phyloP scores from a whole-genome alignment of 2,113 vertebrate genomes.

The Mirounga angustirostris region DNA sequence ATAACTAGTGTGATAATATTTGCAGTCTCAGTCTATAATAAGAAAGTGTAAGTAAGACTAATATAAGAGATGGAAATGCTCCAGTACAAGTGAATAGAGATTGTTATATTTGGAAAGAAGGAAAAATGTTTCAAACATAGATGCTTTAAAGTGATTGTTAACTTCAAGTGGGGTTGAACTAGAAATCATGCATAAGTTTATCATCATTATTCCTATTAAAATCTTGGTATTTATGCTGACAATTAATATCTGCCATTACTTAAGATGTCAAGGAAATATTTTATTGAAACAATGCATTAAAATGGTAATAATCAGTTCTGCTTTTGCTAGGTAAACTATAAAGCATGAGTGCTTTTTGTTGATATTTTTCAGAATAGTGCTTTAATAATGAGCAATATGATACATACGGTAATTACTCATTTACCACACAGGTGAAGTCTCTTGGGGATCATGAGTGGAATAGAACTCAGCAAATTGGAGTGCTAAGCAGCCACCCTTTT shows the following conservation, averaged over 20 bases:
- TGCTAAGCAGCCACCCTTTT: conserved; percentile 95
- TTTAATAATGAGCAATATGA: background rate
- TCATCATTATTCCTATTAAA: background rate
- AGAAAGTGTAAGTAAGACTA: background rate
- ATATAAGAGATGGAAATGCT: background rate
- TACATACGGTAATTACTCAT: background rate
- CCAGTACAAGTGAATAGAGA: background rate
- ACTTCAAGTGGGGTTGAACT: background rate
- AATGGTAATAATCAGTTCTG: background rate
- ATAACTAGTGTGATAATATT: background rate
- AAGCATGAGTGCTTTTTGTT: background rate
- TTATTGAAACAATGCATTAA: conserved; percentile 1
- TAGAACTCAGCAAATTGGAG: conserved; percentile 94
- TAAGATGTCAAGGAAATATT: background rate
- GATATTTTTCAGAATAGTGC: background rate
- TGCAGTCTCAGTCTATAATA: background rate
- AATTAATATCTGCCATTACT: background rate
- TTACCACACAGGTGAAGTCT: conserved; percentile 93
- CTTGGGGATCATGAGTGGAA: conserved; percentile 98
- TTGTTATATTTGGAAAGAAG: background rate
- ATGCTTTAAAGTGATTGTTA: background rate
- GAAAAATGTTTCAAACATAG: background rate
- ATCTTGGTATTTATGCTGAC: background rate
- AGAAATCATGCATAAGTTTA: conserved; percentile 22
- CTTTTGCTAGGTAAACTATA: background rate